These are phyloP conservation scores for Macrophya alboannulata DNA, from an alignment of 2,888 invertebrate genomes.

Conservation along the genomic window DNA sequence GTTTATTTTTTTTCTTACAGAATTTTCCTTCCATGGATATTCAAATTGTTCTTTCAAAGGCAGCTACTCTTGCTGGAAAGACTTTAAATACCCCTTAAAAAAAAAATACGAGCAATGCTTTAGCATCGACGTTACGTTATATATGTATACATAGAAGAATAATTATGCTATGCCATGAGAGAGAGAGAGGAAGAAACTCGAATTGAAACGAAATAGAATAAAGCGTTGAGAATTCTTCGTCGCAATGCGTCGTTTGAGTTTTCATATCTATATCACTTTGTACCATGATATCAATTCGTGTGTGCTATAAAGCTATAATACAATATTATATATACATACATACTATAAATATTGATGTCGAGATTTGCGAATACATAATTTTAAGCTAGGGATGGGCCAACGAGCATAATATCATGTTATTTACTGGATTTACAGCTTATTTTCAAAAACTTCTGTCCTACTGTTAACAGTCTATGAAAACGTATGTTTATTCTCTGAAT, in stretches of 20 bases:
- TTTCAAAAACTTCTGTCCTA: neutral
- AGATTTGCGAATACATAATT: constrained; percentile 11
- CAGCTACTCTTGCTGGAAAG: constrained; percentile 84
- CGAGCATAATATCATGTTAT: neutral
- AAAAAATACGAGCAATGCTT: constrained; percentile 54
- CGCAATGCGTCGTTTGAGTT: neutral
- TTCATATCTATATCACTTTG: neutral
- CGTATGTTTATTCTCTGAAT: too few relatives aligned
- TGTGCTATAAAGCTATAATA: constrained; percentile 8
- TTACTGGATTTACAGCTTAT: neutral
- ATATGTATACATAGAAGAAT: neutral
- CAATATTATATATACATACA: neutral
- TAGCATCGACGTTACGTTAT: neutral
- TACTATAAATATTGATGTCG: neutral
- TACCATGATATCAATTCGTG: constrained; percentile 6
- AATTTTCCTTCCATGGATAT: constrained; percentile 96
- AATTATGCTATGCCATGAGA: constrained; percentile 18
- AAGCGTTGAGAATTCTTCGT: neutral
- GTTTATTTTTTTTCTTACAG: constrained; percentile 71
- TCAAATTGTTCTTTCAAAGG: constrained; percentile 90
- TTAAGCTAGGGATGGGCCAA: neutral
- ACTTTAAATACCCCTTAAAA: constrained; percentile 69
- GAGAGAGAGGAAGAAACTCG: constrained; percentile 2
- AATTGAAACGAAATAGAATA: neutral
- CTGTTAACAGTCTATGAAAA: too few relatives aligned